Conservation (phyloP, 1,140 invertebrate species). For the Steinernema feltiae region DNA sequence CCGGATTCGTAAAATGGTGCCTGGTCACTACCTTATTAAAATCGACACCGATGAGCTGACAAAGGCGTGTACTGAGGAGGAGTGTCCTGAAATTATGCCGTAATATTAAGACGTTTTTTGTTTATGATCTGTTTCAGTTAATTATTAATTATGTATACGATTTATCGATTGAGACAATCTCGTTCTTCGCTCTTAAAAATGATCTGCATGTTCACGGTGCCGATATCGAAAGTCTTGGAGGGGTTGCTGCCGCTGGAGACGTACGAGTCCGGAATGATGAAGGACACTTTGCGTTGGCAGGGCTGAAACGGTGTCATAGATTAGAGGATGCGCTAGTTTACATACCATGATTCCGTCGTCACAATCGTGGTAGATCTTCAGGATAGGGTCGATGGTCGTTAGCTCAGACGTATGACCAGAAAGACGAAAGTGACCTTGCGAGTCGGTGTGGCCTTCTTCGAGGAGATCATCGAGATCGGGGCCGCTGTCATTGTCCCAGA, state of each 20-base stretch:
- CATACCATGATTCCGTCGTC: constrained; percentile 34
- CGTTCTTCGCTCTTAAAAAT: constrained; percentile 31
- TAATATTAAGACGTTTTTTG: background rate
- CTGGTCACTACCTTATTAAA: background rate
- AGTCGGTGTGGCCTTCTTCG: constrained; percentile 34
- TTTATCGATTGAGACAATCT: constrained; percentile 27
- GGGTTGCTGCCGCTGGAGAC: constrained; percentile 27
- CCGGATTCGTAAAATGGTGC: background rate
- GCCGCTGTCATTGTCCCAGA: constrained; percentile 34
- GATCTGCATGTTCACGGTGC: constrained; percentile 34
- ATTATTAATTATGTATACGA: no score
- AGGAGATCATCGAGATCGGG: constrained; percentile 38
- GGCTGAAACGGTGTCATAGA: constrained; percentile 20
- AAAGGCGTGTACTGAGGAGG: background rate
- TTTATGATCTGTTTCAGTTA: no score
- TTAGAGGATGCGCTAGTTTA: background rate
- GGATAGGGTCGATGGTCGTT: constrained; percentile 35
- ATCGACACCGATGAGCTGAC: background rate
- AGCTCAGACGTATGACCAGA: constrained; percentile 32
- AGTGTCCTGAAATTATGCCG: background rate
- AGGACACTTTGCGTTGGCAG: constrained; percentile 33
- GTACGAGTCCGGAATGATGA: constrained; percentile 26
- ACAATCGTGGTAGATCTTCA: constrained; percentile 34
- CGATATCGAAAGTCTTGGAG: constrained; percentile 29
- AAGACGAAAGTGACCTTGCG: constrained; percentile 32